Evolutionary conservation across 2,797 vertebrate genomes (phyloP).

Genomic region (Eulemur coronatus): DNA sequence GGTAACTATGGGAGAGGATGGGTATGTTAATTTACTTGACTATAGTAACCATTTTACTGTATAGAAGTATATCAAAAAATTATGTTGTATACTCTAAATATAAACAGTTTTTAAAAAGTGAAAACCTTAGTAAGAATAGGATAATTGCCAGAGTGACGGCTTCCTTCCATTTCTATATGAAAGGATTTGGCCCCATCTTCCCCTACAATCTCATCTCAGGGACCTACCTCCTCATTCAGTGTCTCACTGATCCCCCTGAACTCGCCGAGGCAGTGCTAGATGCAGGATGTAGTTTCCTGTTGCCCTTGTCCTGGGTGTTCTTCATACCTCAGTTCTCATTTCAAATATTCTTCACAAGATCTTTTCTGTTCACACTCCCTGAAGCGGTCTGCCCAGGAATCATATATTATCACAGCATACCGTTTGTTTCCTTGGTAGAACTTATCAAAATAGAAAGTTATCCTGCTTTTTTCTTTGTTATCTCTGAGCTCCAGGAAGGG

Average conservation of each 20-base stretch:
- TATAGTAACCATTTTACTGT: neutral
- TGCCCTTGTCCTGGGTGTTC: neutral
- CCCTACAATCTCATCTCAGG: neutral
- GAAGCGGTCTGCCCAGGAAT: neutral
- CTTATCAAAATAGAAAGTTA: neutral
- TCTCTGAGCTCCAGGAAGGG: neutral
- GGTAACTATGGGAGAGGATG: neutral
- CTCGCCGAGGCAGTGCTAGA: neutral
- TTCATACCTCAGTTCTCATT: neutral
- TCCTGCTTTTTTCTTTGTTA: neutral
- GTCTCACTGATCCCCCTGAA: neutral
- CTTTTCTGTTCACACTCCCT: neutral
- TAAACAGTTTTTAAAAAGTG: neutral
- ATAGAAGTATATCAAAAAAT: neutral
- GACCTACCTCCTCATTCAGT: neutral
- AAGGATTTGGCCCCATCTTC: neutral
- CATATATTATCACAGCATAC: neutral
- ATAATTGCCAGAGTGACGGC: neutral
- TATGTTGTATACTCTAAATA: neutral
- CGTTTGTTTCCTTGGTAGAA: neutral
- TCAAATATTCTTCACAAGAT: neutral
- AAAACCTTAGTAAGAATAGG: neutral
- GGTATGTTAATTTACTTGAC: neutral
- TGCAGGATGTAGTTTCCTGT: neutral
- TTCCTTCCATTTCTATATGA: neutral